Percentiles rank a stretch among this genome's conserved stretches.
These are phyloP conservation scores for Protonibea diacanthus DNA, from an alignment of 2,797 vertebrate species.

Conservation along the genomic window DNA sequence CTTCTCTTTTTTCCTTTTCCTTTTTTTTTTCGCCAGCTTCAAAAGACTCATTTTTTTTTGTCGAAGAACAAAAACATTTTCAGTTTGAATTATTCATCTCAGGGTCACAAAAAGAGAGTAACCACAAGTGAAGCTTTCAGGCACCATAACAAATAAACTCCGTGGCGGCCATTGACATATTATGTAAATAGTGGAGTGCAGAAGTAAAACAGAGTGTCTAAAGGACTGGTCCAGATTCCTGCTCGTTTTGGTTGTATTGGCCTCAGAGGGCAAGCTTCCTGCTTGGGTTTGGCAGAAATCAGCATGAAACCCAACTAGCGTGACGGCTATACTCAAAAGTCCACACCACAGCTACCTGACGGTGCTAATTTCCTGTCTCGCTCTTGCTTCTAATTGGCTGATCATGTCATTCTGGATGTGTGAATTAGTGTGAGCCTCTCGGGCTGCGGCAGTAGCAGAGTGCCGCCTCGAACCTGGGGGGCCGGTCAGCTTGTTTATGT, in stretches of 20 bases:
- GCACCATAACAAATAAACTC: constrained; percentile 82
- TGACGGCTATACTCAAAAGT: constrained; percentile 64
- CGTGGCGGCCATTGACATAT: constrained; percentile 77
- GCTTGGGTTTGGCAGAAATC: constrained; percentile 76
- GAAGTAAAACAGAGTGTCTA: constrained; percentile 75
- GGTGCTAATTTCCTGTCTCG: constrained; percentile 75
- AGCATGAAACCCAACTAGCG: constrained; percentile 63
- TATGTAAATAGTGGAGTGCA: constrained; percentile 79
- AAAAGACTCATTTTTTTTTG: constrained; percentile 60
- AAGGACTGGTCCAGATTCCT: constrained; percentile 67
- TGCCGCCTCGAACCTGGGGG: constrained; percentile 73
- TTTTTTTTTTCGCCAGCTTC: constrained; percentile 62
- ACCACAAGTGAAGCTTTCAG: constrained; percentile 82
- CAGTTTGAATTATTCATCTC: constrained; percentile 78
- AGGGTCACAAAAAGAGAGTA: constrained; percentile 71
- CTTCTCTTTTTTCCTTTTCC: constrained; percentile 67
- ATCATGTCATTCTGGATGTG: constrained; percentile 79
- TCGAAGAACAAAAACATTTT: constrained; percentile 77
- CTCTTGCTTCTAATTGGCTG: constrained; percentile 79
- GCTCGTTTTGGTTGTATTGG: constrained; percentile 69
- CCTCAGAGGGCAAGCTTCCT: constrained; percentile 72
- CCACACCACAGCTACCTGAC: constrained; percentile 74
- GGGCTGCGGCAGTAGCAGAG: constrained; percentile 52
- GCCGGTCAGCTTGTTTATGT: constrained; percentile 78
- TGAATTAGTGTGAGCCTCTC: constrained; percentile 71